A percentile compares a stretch with the other conserved stretches of the same genome.
Evolutionary conservation across 2,888 invertebrate genomes (phyloP).

Genomic region (Pandemis cinnamomeana): DNA sequence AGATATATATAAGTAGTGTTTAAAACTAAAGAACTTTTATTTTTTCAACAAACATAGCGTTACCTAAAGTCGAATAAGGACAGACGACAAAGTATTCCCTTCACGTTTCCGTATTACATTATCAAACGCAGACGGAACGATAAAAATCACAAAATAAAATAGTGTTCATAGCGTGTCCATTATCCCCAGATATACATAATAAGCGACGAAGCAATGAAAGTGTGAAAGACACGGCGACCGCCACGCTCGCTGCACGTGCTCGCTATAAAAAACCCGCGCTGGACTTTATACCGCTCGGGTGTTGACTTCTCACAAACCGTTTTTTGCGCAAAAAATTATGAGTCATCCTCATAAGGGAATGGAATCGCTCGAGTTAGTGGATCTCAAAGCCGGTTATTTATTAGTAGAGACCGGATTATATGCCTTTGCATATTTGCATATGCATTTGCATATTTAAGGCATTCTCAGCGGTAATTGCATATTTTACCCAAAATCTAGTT

Average conservation of each 20-base stretch:
- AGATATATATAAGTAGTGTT: background rate
- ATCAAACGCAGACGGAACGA: background rate
- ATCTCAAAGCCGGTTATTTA: background rate
- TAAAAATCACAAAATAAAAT: conserved; percentile 6
- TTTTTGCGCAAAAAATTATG: conserved; percentile 37
- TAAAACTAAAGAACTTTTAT: background rate
- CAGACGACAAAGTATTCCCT: background rate
- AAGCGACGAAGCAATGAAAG: conserved; percentile 34
- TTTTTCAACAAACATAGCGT: background rate
- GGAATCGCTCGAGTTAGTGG: conserved; percentile 7
- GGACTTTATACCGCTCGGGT: conserved; percentile 36
- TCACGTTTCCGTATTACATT: conserved; percentile 1
- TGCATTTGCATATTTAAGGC: too few species aligned
- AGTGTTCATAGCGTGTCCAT: background rate
- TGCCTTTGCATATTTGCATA: too few species aligned
- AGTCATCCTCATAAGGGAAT: conserved; percentile 29
- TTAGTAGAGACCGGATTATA: too few species aligned
- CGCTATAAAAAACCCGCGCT: conserved; percentile 20
- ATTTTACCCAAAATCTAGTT: too few species aligned
- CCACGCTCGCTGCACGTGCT: conserved; percentile 30
- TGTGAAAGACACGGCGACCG: conserved; percentile 19
- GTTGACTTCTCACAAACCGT: conserved; percentile 32
- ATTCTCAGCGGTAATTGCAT: too few species aligned
- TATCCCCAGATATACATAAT: conserved; percentile 5
- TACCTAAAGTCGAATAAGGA: background rate